phyloP scores from a whole-genome alignment of 2,888 invertebrate species.

The Caenorhabditis virilis region DNA sequence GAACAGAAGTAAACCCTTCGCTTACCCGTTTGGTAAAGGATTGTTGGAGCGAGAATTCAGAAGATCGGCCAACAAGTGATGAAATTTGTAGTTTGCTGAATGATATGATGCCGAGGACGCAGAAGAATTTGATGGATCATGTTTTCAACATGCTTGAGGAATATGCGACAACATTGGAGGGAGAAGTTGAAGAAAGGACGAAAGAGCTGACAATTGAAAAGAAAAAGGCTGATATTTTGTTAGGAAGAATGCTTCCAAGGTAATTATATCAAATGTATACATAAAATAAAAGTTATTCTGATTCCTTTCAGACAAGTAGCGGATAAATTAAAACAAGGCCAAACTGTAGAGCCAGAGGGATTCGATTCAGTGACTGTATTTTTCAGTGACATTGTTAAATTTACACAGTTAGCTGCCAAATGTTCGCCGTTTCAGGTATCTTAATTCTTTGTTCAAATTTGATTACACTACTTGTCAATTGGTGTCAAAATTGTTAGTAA shows the following conservation, averaged over 20 bases:
- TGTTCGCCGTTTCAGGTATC: conserved; percentile 63
- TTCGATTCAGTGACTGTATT: conserved; percentile 62
- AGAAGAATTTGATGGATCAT: conserved; percentile 62
- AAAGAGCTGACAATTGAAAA: conserved; percentile 59
- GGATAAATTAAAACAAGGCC: conserved; percentile 61
- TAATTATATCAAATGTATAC: conserved; percentile 7
- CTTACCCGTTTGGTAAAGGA: conserved; percentile 54
- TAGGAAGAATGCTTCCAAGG: conserved; percentile 61
- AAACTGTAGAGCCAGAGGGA: conserved; percentile 63
- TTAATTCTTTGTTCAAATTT: not conserved
- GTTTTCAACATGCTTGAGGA: conserved; percentile 64
- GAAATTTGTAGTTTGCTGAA: conserved; percentile 20
- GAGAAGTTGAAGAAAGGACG: conserved; percentile 57
- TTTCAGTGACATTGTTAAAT: conserved; percentile 64
- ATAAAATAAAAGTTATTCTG: not conserved
- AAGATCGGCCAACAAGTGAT: conserved; percentile 50
- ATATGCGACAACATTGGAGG: conserved; percentile 58
- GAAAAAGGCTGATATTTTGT: conserved; percentile 59
- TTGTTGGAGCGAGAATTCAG: conserved; percentile 58
- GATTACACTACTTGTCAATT: too few species aligned
- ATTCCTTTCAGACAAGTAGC: conserved; percentile 56
- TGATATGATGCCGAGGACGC: conserved; percentile 37
- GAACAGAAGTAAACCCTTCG: conserved; percentile 38
- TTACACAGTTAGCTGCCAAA: conserved; percentile 58
- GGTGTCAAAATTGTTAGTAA: too few species aligned